Evolutionary conservation across 2,113 vertebrate species (phyloP).

Genomic region (Acanthisitta chloris): DNA sequence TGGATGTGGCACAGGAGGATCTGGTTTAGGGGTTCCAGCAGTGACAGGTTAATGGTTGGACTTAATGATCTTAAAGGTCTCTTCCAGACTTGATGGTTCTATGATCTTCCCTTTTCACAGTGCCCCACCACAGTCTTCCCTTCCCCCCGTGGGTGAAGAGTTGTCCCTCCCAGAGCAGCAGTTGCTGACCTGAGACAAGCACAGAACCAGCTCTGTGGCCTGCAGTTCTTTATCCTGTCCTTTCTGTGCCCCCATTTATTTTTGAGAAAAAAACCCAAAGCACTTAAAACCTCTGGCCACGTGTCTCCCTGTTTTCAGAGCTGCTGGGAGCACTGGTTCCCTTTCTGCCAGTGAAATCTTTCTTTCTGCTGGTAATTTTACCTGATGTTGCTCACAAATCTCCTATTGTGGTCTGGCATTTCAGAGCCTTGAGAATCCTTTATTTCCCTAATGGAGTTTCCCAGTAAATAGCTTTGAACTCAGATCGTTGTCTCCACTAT

Average conservation of each 20-base stretch:
- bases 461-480: constrained; percentile 29
- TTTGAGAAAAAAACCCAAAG: not conserved
- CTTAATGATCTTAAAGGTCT: too few relatives aligned
- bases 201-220: fast-evolving
- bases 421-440: not conserved
- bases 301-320: fast-evolving
- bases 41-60: too few relatives aligned
- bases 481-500: constrained; percentile 3
- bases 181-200: not conserved
- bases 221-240: not conserved
- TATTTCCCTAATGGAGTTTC: constrained; percentile 10
- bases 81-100: too few relatives aligned
- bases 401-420: not conserved
- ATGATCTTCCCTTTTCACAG: not conserved
- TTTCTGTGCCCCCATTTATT: not conserved
- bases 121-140: not conserved
- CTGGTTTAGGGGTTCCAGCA: too few relatives aligned
- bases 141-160: fast-evolving
- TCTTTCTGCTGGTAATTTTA: not conserved
- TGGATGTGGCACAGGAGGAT: too few relatives aligned
- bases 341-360: not conserved
- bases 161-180: not conserved
- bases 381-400: not conserved
- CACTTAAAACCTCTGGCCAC: not conserved
- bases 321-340: not conserved